These are phyloP conservation scores for Megathymus violae DNA, from an alignment of 1,140 invertebrate genomes.

Conservation along the genomic window DNA sequence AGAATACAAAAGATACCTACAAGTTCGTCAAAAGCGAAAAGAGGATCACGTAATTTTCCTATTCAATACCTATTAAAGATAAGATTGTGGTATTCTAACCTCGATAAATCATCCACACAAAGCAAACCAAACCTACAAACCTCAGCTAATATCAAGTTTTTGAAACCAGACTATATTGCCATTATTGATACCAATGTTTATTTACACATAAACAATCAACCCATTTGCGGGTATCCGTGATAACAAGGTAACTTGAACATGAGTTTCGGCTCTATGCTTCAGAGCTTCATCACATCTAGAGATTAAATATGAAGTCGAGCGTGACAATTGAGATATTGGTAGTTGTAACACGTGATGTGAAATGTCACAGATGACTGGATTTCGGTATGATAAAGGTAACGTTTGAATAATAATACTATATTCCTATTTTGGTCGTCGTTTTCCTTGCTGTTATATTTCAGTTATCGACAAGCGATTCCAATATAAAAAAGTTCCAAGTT, in stretches of 20 bases:
- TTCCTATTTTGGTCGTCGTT: constrained; percentile 10
- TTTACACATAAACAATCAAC: not conserved
- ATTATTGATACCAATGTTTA: not conserved
- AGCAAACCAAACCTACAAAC: not conserved
- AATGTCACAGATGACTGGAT: constrained; percentile 24
- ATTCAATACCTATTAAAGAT: too few relatives aligned
- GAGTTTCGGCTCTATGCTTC: not conserved
- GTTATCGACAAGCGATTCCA: too few relatives aligned
- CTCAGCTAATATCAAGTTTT: not conserved
- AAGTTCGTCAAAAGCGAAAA: too few relatives aligned
- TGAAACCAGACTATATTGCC: not conserved
- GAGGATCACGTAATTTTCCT: too few relatives aligned
- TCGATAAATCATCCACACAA: not conserved
- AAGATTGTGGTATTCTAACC: too few relatives aligned
- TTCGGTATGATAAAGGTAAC: constrained; percentile 12
- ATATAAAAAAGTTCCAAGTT: not conserved
- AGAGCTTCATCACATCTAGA: constrained; percentile 14
- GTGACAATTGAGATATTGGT: constrained; percentile 21
- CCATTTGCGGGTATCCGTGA: not conserved
- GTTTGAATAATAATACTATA: not conserved
- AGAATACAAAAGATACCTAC: too few relatives aligned
- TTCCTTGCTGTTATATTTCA: too few relatives aligned
- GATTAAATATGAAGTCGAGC: constrained; percentile 10
- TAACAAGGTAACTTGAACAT: not conserved
- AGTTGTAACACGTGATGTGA: constrained; percentile 29